phyloP scores from a whole-genome alignment of 2,113 vertebrate species.

The Bufo gargarizans region DNA sequence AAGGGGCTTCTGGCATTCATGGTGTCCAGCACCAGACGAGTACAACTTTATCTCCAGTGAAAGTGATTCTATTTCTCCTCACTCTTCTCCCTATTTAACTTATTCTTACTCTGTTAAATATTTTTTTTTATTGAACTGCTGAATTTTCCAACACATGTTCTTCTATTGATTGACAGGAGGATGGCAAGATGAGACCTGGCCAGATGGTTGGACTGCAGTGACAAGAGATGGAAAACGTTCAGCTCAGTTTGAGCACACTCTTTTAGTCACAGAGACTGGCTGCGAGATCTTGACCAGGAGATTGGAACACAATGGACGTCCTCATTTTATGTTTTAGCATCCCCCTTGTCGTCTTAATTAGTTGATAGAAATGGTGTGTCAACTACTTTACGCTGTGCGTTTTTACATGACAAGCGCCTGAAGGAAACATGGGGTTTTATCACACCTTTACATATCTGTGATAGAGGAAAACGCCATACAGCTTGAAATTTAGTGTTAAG shows the following conservation, averaged over 20 bases:
- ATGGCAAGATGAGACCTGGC: slow-evolving; percentile 99
- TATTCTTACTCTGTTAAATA: too few species aligned
- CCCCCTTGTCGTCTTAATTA: slow-evolving; percentile 31
- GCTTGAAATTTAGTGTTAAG: slow-evolving; percentile 58
- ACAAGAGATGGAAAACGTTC: slow-evolving; percentile 95
- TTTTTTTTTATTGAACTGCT: not conserved
- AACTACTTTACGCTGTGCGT: slow-evolving; percentile 28
- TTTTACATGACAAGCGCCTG: slow-evolving; percentile 45
- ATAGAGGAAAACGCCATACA: slow-evolving; percentile 61
- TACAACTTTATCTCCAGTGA: too few species aligned
- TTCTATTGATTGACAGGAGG: slow-evolving; percentile 76
- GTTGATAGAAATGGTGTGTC: slow-evolving; percentile 33
- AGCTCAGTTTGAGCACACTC: slow-evolving; percentile 96
- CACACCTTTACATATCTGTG: slow-evolving; percentile 37
- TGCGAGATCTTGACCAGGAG: slow-evolving; percentile 93
- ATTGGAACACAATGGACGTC: slow-evolving; percentile 80
- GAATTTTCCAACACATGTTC: not conserved
- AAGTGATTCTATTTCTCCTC: too few species aligned
- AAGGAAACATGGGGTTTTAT: slow-evolving; percentile 41
- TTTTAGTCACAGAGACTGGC: slow-evolving; percentile 93
- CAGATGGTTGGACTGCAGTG: slow-evolving; percentile 95
- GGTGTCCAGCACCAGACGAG: too few species aligned
- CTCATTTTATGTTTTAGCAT: slow-evolving; percentile 88
- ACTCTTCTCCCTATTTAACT: too few species aligned
- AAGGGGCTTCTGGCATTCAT: too few species aligned